Percentiles rank a stretch among this genome's conserved stretches.
phyloP scores from a whole-genome alignment of 1,140 invertebrate genomes.

The Samia ricini region DNA sequence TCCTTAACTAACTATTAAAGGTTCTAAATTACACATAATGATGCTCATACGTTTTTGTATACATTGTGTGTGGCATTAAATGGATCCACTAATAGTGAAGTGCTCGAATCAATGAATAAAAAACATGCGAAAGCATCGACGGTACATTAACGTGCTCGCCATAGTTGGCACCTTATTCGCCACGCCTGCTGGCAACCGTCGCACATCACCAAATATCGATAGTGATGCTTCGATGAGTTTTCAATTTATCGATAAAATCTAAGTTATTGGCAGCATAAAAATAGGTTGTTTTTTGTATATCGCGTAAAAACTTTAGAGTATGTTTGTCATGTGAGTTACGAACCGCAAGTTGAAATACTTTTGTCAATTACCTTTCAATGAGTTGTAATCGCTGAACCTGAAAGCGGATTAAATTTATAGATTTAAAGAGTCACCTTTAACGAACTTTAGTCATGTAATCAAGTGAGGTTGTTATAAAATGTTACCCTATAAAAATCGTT shows the following conservation, averaged over 20 bases:
- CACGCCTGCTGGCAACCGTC: conserved; percentile 56
- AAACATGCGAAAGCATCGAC: conserved; percentile 56
- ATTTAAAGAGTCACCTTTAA: no score
- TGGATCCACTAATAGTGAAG: conserved; percentile 56
- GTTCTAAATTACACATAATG: conserved; percentile 7
- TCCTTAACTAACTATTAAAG: not conserved
- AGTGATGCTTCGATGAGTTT: conserved; percentile 34
- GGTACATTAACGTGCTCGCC: conserved; percentile 72
- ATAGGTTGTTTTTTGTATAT: not conserved
- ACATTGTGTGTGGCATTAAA: conserved; percentile 53
- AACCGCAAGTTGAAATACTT: no score
- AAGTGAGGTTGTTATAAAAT: no score
- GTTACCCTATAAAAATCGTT: no score
- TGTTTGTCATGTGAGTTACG: no score
- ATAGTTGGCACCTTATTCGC: conserved; percentile 68
- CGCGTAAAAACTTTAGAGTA: no score
- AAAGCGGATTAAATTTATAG: no score
- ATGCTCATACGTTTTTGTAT: not conserved
- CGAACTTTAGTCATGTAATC: no score
- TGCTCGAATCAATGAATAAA: conserved; percentile 53
- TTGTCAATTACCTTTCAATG: no score
- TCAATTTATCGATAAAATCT: conserved; percentile 7
- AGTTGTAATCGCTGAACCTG: no score
- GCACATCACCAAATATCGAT: conserved; percentile 49
- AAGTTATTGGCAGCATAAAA: not conserved